These are phyloP conservation scores for Euglossa dilemma DNA, from an alignment of 1,140 invertebrate species.

Conservation along the genomic window DNA sequence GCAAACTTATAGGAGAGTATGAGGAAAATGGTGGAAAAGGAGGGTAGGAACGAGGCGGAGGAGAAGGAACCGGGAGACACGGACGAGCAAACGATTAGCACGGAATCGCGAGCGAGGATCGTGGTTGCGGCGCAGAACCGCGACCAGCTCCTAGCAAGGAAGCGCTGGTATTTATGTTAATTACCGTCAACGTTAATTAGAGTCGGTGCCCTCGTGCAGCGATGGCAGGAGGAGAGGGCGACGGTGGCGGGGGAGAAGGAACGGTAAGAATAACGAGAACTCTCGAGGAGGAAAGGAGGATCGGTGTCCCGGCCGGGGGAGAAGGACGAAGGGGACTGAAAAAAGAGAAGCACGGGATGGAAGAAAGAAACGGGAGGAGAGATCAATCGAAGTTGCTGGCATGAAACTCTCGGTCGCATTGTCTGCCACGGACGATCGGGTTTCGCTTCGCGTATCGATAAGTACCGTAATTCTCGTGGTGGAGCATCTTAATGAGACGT, in stretches of 20 bases:
- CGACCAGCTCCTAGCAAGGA: constrained; percentile 66
- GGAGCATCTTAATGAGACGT: constrained; percentile 72
- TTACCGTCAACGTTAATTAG: constrained; percentile 82
- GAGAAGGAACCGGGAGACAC: constrained; percentile 59
- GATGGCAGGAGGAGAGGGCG: constrained; percentile 39
- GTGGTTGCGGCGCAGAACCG: constrained; percentile 48
- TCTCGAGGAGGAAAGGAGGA: constrained; percentile 20
- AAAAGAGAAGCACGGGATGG: constrained; percentile 11
- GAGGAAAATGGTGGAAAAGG: not conserved
- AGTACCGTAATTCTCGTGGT: constrained; percentile 71
- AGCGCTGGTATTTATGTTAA: constrained; percentile 82
- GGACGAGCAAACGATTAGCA: constrained; percentile 73
- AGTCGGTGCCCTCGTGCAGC: constrained; percentile 62
- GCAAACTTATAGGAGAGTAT: not conserved
- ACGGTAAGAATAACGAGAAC: constrained; percentile 46
- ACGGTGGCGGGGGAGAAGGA: constrained; percentile 20
- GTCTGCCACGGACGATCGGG: constrained; percentile 55
- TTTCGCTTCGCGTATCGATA: constrained; percentile 74
- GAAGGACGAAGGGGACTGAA: not conserved
- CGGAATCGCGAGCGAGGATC: constrained; percentile 69
- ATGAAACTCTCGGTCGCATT: constrained; percentile 57
- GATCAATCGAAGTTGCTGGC: constrained; percentile 54
- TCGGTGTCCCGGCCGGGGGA: constrained; percentile 18
- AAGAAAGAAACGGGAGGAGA: constrained; percentile 50
- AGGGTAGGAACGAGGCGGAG: constrained; percentile 32